Conservation (phyloP, 2,113 vertebrate genomes). For the Labeo rohita region DNA sequence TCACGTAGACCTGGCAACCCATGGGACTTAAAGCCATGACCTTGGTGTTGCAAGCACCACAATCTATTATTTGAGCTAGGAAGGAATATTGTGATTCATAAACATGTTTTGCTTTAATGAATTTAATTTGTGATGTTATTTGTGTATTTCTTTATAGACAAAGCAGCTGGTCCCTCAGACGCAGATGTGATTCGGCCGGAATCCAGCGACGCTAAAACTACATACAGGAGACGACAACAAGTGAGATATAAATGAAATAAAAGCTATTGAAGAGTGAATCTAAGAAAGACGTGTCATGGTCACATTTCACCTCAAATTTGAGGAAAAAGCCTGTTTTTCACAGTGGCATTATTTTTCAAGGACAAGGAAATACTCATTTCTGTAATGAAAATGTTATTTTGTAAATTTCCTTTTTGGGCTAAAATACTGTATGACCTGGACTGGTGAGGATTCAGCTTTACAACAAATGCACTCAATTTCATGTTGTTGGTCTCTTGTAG, state of each 20-base stretch:
- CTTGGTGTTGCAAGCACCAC: neutral
- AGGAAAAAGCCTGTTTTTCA: too few species aligned
- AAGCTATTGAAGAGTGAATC: too few species aligned
- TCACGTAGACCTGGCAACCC: too few species aligned
- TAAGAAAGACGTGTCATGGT: too few species aligned
- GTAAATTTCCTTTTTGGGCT: neutral
- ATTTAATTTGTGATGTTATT: neutral
- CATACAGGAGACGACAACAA: neutral
- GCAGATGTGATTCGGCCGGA: neutral
- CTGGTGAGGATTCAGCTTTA: neutral
- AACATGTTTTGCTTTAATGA: neutral
- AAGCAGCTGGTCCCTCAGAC: too few species aligned
- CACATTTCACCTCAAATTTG: too few species aligned
- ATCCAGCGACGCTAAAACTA: neutral
- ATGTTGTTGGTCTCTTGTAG: neutral
- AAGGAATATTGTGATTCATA: too few species aligned
- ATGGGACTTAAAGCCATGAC: neutral
- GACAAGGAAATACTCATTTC: neutral
- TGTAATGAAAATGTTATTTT: neutral
- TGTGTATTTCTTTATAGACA: too few species aligned
- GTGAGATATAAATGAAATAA: too few species aligned
- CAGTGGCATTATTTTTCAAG: neutral
- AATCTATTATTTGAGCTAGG: neutral
- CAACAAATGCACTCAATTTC: neutral
- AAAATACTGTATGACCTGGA: neutral